Evolutionary conservation across 1,140 invertebrate species (phyloP), one percentile per base, ranked within the genome.

Genomic region (Philopotamus ludificatus): DNA sequence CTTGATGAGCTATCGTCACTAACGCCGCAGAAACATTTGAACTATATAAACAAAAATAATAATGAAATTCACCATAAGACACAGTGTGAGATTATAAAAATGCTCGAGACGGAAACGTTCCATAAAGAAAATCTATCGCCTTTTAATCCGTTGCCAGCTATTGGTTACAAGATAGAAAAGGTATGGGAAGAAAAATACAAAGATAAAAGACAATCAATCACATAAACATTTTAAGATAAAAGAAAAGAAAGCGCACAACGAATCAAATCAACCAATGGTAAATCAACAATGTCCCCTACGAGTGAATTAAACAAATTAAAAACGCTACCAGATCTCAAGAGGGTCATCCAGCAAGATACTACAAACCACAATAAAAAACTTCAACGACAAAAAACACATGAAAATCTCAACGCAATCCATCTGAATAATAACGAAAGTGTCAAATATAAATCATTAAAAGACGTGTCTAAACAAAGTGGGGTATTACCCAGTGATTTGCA

Each of bases 91-190:
- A 63, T 70, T n/a, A 10, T 70, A n/a, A 70, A 59, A 47, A 81
- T 81, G 79, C 63, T 80, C 8, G 75, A 79, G 41, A 77, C 74
- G 63, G 73, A 78, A 20, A 65, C 76, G 3, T 71, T 72, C 1
- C 67, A 77, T 12, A 80, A 79, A 70, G 72, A 77, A 9, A 72
- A 69, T 10, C 63, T 79, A 0, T 78, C 78, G 0, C 78, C 78
- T 4, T 81, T 80, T 70, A 74, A 75, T 42, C 79, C 79, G 1
- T 71, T 81, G 2, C 79, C 79, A 1, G 78, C 78, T 0, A 81
- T 81, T 16, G 76, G 78, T 21, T 75, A 78, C 66, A 77, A 73
- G 41, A 54, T 71, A 0, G 73, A 74, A 3, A 41, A 47, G n/a
- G 21, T 34, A 1, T 61, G 64, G 58, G 64, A 66, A 45, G 55